These are phyloP conservation scores for Streptopelia turtur DNA, from an alignment of 2,797 vertebrate genomes.

Conservation along the genomic window DNA sequence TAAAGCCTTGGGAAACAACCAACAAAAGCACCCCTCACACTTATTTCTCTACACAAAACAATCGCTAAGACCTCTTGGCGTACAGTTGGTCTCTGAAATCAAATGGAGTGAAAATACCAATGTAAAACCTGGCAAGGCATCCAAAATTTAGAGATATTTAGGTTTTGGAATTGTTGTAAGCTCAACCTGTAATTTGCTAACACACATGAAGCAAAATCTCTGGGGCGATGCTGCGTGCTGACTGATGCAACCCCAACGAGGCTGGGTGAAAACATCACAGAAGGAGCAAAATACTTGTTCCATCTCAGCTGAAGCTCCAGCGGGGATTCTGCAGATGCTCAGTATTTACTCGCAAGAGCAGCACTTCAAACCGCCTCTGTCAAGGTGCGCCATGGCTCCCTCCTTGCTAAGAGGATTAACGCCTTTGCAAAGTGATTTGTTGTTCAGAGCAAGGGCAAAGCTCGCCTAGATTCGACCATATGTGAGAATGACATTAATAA, in stretches of 20 bases:
- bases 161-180: neutral
- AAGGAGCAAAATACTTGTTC: neutral
- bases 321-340: neutral
- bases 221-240: accelerated
- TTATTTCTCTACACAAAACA: neutral
- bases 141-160: neutral
- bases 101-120: neutral
- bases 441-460: neutral
- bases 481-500: neutral
- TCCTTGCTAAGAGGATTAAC: neutral
- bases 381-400: neutral
- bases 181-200: neutral
- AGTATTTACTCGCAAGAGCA: neutral
- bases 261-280: neutral
- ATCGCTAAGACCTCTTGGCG: neutral
- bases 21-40: neutral
- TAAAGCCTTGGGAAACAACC: neutral
- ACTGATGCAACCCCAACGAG: neutral
- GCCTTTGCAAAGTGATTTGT: neutral
- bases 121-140: neutral
- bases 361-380: neutral
- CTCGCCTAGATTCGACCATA: neutral
- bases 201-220: neutral
- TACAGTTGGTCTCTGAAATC: neutral
- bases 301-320: neutral